A percentile compares a stretch with the other conserved stretches of the same genome.
These are phyloP conservation scores for Kradibia gibbosae DNA, from an alignment of 1,140 invertebrate genomes.

Conservation along the genomic window DNA sequence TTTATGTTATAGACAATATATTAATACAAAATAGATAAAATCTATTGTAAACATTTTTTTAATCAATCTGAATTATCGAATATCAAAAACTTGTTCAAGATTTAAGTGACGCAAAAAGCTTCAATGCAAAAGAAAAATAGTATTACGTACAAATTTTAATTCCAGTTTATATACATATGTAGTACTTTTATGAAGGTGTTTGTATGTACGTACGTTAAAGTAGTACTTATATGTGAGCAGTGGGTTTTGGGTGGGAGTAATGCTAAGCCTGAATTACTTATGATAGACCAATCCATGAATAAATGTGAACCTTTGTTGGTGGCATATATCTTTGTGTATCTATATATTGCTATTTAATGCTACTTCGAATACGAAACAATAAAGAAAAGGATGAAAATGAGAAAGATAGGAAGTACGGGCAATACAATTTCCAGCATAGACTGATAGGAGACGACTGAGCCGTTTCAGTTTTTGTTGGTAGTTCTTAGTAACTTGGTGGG, in stretches of 20 bases:
- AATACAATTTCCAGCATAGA: background rate
- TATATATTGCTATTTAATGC: background rate
- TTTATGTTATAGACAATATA: too few species aligned
- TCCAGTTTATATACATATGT: background rate
- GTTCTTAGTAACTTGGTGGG: slow-evolving; percentile 57
- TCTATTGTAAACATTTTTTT: background rate
- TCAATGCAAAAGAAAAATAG: background rate
- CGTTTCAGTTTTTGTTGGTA: slow-evolving; percentile 59
- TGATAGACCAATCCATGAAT: background rate
- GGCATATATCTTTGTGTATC: background rate
- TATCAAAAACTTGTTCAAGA: background rate
- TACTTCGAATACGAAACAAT: background rate
- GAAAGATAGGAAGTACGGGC: background rate
- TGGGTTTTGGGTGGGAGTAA: background rate
- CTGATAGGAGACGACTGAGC: background rate
- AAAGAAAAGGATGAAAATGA: background rate
- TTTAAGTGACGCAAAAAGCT: background rate
- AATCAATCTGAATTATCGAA: background rate
- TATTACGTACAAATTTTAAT: background rate
- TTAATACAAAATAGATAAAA: too few species aligned
- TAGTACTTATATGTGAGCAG: too few species aligned
- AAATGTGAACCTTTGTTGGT: background rate
- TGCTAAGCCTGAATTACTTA: background rate
- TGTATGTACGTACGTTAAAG: background rate
- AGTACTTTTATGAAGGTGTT: background rate